Percentiles rank a stretch among this genome's conserved stretches.
phyloP scores from a whole-genome alignment of 2,113 vertebrate species.

The Nibea albiflora region DNA sequence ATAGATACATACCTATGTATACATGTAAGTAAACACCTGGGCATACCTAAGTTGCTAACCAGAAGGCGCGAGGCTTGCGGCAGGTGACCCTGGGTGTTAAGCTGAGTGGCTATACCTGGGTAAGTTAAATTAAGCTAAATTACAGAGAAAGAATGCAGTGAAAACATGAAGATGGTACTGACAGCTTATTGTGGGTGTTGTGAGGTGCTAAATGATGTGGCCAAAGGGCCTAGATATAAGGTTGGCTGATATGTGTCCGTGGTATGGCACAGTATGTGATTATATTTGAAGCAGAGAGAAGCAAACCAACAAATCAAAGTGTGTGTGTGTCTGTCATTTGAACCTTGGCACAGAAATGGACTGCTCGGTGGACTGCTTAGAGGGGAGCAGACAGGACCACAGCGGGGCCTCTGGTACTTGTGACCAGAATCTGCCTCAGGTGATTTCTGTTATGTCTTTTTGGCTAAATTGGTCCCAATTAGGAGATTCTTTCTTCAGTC shows the following conservation, averaged over 20 bases:
- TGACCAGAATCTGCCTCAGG: slow-evolving; percentile 13
- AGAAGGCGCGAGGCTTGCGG: too few species aligned
- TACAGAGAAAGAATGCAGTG: slow-evolving; percentile 23
- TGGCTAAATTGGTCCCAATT: slow-evolving; percentile 22
- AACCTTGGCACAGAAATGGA: slow-evolving; percentile 30
- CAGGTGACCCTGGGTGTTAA: too few species aligned
- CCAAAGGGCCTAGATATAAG: slow-evolving; percentile 56
- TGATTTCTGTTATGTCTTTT: slow-evolving; percentile 8
- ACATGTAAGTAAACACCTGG: too few species aligned
- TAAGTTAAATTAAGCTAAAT: too few species aligned
- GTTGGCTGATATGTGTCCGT: slow-evolving; percentile 30
- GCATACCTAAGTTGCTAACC: too few species aligned
- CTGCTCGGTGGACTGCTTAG: slow-evolving; percentile 7
- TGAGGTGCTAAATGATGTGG: slow-evolving; percentile 55
- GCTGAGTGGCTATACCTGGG: too few species aligned
- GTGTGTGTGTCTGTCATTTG: slow-evolving; percentile 29
- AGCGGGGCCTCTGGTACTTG: background rate
- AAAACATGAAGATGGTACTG: slow-evolving; percentile 41
- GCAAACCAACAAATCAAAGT: slow-evolving; percentile 28
- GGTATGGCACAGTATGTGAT: slow-evolving; percentile 22
- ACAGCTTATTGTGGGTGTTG: slow-evolving; percentile 56
- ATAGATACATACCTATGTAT: too few species aligned
- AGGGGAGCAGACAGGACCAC: background rate
- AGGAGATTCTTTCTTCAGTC: slow-evolving; percentile 15
- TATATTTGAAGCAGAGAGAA: slow-evolving; percentile 38